Evolutionary conservation across 2,797 vertebrate genomes (phyloP).

Genomic region (Tragopan temminckii): DNA sequence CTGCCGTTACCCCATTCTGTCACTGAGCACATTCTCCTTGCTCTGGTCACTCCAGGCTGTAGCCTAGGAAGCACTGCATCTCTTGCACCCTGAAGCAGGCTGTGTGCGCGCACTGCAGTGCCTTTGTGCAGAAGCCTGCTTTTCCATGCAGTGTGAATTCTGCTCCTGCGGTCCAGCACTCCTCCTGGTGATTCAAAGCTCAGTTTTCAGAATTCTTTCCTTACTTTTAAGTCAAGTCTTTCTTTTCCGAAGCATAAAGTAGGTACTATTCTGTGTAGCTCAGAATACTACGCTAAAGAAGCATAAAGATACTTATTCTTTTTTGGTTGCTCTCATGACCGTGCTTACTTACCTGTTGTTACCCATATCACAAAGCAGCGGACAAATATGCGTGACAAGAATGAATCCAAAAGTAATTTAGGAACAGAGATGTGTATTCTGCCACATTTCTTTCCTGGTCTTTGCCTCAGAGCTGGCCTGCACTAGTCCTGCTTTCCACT

Average conservation of each 20-base stretch:
- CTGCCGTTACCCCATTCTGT: background rate
- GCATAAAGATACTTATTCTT: background rate
- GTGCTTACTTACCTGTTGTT: background rate
- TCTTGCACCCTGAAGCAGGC: background rate
- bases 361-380: background rate
- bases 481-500: background rate
- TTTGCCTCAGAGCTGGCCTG: background rate
- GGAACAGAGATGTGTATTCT: background rate
- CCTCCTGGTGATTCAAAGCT: background rate
- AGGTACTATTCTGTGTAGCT: background rate
- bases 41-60: background rate
- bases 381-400: background rate
- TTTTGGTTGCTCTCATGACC: background rate
- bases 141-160: accelerated
- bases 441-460: background rate
- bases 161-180: background rate
- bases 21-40: background rate
- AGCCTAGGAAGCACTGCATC: background rate
- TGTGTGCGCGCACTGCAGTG: background rate
- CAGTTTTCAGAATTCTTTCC: background rate
- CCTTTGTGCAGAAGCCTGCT: background rate
- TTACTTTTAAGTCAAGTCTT: background rate
- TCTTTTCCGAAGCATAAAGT: background rate
- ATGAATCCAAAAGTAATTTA: background rate
- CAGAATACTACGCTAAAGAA: background rate